Conservation (phyloP, 1,140 invertebrate genomes). For the Eubasilissa regina region DNA sequence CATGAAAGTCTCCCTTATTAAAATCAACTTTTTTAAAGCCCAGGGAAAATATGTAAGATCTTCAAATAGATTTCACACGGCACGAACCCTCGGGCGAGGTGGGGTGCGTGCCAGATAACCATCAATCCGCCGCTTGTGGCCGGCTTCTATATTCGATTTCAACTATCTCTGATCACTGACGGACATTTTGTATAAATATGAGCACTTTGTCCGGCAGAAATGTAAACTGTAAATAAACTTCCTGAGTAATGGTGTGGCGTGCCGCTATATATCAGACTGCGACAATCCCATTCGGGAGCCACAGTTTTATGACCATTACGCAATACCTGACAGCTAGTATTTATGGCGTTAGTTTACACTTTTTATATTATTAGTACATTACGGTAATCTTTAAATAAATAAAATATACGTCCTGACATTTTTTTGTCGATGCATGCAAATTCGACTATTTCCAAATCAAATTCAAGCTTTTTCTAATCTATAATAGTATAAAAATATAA, state of each 20-base stretch:
- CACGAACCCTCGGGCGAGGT: slow-evolving; percentile 6
- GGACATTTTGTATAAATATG: slow-evolving; percentile 41
- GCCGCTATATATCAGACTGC: neutral
- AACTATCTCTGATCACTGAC: slow-evolving; percentile 30
- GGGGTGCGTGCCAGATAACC: slow-evolving; percentile 23
- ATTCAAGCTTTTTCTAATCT: too few species aligned
- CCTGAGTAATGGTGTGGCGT: slow-evolving; percentile 25
- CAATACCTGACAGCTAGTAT: too few species aligned
- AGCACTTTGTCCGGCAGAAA: slow-evolving; percentile 35
- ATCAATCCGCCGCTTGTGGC: slow-evolving; percentile 12
- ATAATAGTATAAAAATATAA: too few species aligned
- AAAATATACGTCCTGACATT: too few species aligned
- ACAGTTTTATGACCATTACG: too few species aligned
- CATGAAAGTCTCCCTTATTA: too few species aligned
- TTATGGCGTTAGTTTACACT: too few species aligned
- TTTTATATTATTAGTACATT: too few species aligned
- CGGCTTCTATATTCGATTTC: slow-evolving; percentile 21
- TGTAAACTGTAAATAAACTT: slow-evolving; percentile 33
- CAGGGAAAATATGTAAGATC: slow-evolving; percentile 12
- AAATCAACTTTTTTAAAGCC: slow-evolving; percentile 20
- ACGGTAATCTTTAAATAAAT: too few species aligned
- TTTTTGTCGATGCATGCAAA: too few species aligned
- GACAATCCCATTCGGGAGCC: too few species aligned
- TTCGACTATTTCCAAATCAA: too few species aligned
- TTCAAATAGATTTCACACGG: slow-evolving; percentile 23